phyloP scores from a whole-genome alignment of 2,888 invertebrate species.

The Plemyria rubiginata region DNA sequence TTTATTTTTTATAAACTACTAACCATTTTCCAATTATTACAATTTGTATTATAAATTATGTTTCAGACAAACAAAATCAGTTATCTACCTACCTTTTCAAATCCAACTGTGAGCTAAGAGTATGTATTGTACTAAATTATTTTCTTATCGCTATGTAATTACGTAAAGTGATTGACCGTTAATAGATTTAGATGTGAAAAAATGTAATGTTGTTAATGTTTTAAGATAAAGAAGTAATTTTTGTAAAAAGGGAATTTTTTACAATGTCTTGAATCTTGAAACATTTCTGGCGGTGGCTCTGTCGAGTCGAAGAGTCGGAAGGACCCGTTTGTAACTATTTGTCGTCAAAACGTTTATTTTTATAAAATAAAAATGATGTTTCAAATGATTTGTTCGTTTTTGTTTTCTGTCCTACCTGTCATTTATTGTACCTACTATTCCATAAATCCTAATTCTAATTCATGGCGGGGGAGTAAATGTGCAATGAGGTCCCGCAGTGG shows the following conservation, averaged over 20 bases:
- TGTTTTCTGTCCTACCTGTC: background rate
- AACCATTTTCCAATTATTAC: background rate
- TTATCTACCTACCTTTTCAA: constrained; percentile 7
- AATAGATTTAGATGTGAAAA: constrained; percentile 83
- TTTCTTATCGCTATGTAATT: constrained; percentile 76
- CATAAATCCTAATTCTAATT: too few relatives aligned
- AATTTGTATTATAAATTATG: background rate
- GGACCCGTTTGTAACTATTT: constrained; percentile 85
- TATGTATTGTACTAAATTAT: constrained; percentile 58
- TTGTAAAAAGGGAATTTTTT: constrained; percentile 88
- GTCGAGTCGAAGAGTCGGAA: constrained; percentile 74
- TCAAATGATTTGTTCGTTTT: constrained; percentile 59
- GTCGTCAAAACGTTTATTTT: constrained; percentile 86
- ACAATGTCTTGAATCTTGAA: constrained; percentile 91
- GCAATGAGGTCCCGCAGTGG: too few relatives aligned
- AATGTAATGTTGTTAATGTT: constrained; percentile 86
- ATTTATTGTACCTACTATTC: too few relatives aligned
- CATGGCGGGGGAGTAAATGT: too few relatives aligned
- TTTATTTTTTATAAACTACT: too few relatives aligned
- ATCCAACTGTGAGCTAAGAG: constrained; percentile 31
- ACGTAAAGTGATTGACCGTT: constrained; percentile 81
- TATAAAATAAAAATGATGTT: constrained; percentile 84
- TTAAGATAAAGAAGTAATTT: constrained; percentile 87
- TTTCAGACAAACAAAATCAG: constrained; percentile 12
- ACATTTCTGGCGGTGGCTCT: constrained; percentile 84